Percentiles rank a stretch among this genome's conserved stretches.
Conservation (phyloP, 2,113 vertebrate genomes). For the Sinocyclocheilus grahami region DNA sequence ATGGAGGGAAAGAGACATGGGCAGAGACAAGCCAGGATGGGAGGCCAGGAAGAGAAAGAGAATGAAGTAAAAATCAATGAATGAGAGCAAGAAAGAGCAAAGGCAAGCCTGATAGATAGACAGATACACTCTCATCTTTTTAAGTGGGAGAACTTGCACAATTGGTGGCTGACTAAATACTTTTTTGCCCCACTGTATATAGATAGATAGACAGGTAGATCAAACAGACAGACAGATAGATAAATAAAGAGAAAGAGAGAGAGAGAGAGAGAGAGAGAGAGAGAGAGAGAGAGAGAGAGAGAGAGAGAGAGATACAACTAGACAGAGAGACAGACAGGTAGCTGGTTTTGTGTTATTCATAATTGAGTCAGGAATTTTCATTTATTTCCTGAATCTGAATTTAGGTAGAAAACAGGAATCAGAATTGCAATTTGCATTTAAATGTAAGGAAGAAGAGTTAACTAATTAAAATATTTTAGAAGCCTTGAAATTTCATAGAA, state of each 20-base stretch:
- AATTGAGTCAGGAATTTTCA: not conserved
- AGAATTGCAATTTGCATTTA: not conserved
- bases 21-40: constrained; percentile 25
- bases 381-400: not conserved
- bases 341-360: constrained; percentile 17
- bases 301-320: not conserved
- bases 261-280: not conserved
- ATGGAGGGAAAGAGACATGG: constrained; percentile 39
- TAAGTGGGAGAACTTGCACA: no score
- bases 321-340: not conserved
- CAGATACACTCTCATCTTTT: not conserved
- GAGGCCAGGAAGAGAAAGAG: constrained; percentile 41
- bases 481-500: not conserved
- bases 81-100: constrained; percentile 44
- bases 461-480: not conserved
- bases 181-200: no score
- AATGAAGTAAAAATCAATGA: constrained; percentile 51
- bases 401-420: not conserved
- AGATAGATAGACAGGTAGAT: not conserved
- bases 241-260: not conserved
- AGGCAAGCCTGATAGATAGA: constrained; percentile 22
- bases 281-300: constrained; percentile 37
- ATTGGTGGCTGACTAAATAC: no score
- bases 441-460: not conserved
- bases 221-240: not conserved